Conservation (phyloP, 2,113 vertebrate species). For the Nesogale talazaci region DNA sequence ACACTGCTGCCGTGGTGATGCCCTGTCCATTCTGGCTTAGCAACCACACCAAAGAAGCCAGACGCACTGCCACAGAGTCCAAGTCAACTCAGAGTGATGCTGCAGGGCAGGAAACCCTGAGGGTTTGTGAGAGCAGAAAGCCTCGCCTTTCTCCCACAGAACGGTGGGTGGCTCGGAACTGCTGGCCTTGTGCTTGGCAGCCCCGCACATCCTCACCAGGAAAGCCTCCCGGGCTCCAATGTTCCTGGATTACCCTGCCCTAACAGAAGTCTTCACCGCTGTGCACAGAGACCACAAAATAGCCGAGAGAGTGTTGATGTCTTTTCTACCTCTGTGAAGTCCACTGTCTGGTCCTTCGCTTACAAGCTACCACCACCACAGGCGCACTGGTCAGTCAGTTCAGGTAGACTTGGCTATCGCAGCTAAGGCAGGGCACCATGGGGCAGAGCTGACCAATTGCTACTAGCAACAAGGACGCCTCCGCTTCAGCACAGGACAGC, state of each 20-base stretch:
- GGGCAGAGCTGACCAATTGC: background rate
- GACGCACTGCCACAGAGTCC: too few relatives aligned
- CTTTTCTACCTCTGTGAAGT: background rate
- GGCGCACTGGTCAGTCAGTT: background rate
- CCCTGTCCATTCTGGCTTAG: background rate
- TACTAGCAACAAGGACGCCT: background rate
- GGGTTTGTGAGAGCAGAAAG: too few relatives aligned
- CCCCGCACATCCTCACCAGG: too few relatives aligned
- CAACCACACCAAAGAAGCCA: background rate
- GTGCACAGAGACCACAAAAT: background rate
- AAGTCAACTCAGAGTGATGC: too few relatives aligned
- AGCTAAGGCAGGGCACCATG: background rate
- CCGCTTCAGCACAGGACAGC: background rate
- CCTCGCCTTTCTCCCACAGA: too few relatives aligned
- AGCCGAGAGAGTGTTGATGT: background rate
- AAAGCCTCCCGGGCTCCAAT: too few relatives aligned
- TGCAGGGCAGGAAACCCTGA: too few relatives aligned
- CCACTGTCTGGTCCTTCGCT: background rate
- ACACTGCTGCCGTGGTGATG: accelerated
- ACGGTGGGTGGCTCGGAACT: too few relatives aligned
- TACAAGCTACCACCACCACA: background rate
- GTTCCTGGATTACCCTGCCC: background rate
- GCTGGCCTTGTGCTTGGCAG: too few relatives aligned
- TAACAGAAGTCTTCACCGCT: background rate
- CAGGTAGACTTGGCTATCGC: too few relatives aligned